These are phyloP conservation scores for Megaceryle torquata DNA, from an alignment of 2,113 vertebrate genomes.

Conservation along the genomic window DNA sequence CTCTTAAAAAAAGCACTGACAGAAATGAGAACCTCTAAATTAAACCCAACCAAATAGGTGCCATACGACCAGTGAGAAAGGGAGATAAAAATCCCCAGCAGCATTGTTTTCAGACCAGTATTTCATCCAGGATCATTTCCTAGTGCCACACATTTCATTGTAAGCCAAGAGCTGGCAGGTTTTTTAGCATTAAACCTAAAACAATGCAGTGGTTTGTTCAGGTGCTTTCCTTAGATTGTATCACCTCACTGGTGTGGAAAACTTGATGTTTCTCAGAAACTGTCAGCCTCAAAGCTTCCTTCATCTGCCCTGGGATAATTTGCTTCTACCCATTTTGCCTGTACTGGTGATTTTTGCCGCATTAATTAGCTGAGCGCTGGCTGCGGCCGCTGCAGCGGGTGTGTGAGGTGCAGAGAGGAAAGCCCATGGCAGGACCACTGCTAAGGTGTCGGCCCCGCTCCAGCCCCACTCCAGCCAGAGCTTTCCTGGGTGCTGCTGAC, in stretches of 20 bases:
- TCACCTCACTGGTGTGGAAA: not conserved
- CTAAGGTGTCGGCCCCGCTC: not conserved
- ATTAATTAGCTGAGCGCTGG: fast-evolving
- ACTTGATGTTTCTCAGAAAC: not conserved
- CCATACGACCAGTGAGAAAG: not conserved
- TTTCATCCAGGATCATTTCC: not conserved
- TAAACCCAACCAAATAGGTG: not conserved
- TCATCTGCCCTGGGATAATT: not conserved
- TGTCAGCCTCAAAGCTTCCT: not conserved
- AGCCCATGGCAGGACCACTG: fast-evolving
- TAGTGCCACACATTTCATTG: not conserved
- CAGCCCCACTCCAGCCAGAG: not conserved
- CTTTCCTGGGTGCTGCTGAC: not conserved
- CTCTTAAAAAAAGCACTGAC: not conserved
- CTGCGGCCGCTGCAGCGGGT: not conserved
- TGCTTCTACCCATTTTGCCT: not conserved
- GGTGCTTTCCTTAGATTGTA: not conserved
- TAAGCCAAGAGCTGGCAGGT: not conserved
- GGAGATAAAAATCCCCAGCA: not conserved
- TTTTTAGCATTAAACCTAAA: not conserved
- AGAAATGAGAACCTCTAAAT: not conserved
- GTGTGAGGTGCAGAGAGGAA: not conserved
- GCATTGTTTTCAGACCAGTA: not conserved
- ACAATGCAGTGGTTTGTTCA: not conserved
- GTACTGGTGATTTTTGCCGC: not conserved